phyloP scores from a whole-genome alignment of 2,797 vertebrate species.

The Philypnodon macrostomus region DNA sequence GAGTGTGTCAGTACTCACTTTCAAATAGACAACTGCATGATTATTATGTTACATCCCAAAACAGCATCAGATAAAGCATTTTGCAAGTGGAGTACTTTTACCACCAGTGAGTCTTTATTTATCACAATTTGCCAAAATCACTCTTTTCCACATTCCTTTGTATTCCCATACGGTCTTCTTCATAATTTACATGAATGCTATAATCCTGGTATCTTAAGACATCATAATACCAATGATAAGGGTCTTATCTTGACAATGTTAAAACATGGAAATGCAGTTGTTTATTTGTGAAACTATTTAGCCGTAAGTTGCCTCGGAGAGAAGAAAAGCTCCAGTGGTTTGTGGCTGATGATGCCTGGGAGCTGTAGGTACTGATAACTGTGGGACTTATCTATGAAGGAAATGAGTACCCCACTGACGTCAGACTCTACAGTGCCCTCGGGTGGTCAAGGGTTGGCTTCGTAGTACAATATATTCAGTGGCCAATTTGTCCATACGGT shows the following conservation, averaged over 20 bases:
- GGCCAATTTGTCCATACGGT: too few relatives aligned
- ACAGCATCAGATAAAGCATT: too few relatives aligned
- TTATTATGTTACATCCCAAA: too few relatives aligned
- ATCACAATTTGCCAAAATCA: conserved; percentile 7
- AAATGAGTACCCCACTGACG: conserved; percentile 59
- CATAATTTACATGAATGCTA: conserved; percentile 55
- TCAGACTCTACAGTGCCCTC: conserved; percentile 42
- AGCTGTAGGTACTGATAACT: conserved; percentile 69
- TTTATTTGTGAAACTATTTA: conserved; percentile 72
- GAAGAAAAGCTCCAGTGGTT: conserved; percentile 63
- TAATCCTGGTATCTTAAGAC: conserved; percentile 52
- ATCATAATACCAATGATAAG: conserved; percentile 61
- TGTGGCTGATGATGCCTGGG: conserved; percentile 67
- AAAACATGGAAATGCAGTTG: conserved; percentile 67
- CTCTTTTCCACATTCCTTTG: conserved; percentile 12
- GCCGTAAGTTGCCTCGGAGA: conserved; percentile 59
- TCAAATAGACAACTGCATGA: too few relatives aligned
- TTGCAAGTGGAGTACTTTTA: too few relatives aligned
- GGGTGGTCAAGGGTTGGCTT: conserved; percentile 45
- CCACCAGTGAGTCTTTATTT: conserved; percentile 15
- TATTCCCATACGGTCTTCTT: conserved; percentile 50
- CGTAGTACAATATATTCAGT: too few relatives aligned
- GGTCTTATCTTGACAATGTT: conserved; percentile 67
- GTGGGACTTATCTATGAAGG: conserved; percentile 64
- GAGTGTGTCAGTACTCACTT: too few relatives aligned